Evolutionary conservation across 2,888 invertebrate genomes (phyloP), one percentile per base, ranked within the genome.

Genomic region (Cactoblastis cactorum): DNA sequence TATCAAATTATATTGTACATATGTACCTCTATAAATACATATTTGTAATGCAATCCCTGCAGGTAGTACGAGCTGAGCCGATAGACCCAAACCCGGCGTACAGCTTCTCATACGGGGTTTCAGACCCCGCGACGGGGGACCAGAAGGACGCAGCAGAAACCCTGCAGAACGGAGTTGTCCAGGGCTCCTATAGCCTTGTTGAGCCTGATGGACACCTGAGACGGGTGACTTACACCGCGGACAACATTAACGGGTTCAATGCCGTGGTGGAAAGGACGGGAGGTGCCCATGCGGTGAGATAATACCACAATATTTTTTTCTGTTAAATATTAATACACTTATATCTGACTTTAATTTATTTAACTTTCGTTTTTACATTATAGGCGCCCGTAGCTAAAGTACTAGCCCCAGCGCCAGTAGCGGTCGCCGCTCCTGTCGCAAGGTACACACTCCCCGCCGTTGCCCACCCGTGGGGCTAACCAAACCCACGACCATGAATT

Each of bases 211-310:
- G 90, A 33, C 89, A 90, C 62, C 55, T 90, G 0, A 69, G 90
- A 37, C 76, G 83, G 57, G 91, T 91, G 45, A 89, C 90, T 11
- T 91, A 91, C 73, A 90, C 90, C n/a, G 90, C 91, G 0, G 90
- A 90, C 60, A 84, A 90, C 46, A 62, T 90, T 52, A 89, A 90
- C 60, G 90, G 90, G 0, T 90, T 90, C 75, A 90, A 90, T 58
- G 90, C 90, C 4, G 90, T 90, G 4, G 90, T 91, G 1, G 89
- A 90, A 61, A 81, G 90, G 66, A 81, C 87, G 1, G 90, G 90
- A 1, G 80, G 67, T 5, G 77, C 77, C 18, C 87, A 88, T 61
- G 82, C 80, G 58, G 85, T 88, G 49, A 81, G 78, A 2, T 9
- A 18, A 18, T 15, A 39, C 11, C 11, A n/a, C n/a, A n/a, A n/a